Evolutionary conservation across 2,113 vertebrate genomes (phyloP), one percentile per base, ranked within the genome.

Genomic region (Abramis brama): DNA sequence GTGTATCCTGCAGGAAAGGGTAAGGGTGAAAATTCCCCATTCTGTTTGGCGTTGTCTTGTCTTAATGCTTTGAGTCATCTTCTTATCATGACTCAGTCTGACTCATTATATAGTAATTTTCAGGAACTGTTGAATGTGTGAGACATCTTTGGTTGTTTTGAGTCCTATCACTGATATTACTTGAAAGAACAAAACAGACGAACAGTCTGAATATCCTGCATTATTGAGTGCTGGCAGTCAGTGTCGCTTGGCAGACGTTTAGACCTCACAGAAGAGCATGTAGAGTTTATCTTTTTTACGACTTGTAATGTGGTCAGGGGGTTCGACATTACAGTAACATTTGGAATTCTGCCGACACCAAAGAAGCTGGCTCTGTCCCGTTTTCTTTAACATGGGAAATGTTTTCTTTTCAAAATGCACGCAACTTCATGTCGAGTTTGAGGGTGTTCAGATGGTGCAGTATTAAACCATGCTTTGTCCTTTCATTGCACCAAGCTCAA

Each of bases 241-340:
- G 30, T 17, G 25, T 79, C 10, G 30, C 27, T 79, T 70, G 78
- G 78, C 78, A 80, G 59, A 64, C 13, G 1, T 9, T 59, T 64
- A 86, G 60, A 74, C 27, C 83, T 70, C 79, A 74, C 89, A 47
- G 88, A 91, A 93, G 89, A 93, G 36, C 92, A 93, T 94, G 91
- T 93, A 93, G 92, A 90, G 83, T 45, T 75, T 89, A 87, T 92
- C 90, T 57, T 68, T 91, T 93, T 91, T 90, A 91, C 19, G 76
- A 90, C 87, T 85, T 90, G 91, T 85, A 90, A 90, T 87, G 86
- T 89, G 90, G 92, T 90, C 85, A 5, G 76, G 80, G 86, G 82
- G 88, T 79, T 91, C 33, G 86, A 88, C 89, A 85, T 85, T 62
- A 79, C 89, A 70, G 85, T 87, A 81, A 70, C 11, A 2, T 55